Evolutionary conservation across 2,797 vertebrate species (phyloP).

Genomic region (Clamator glandarius): DNA sequence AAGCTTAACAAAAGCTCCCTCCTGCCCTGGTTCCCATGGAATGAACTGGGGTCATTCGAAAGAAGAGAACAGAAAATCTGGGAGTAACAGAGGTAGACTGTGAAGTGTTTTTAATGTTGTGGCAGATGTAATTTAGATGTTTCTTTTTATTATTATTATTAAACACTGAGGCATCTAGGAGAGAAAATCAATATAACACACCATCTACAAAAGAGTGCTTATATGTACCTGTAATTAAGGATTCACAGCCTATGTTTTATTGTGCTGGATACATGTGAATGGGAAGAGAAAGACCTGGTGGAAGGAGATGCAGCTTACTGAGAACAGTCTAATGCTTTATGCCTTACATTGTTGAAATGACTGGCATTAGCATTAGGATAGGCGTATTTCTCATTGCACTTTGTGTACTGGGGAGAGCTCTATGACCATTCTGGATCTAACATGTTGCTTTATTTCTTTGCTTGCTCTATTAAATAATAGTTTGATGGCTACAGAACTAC

Average conservation of each 20-base stretch:
- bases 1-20: neutral
- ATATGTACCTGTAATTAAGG: neutral
- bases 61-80: constrained; percentile 3
- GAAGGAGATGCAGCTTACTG: neutral
- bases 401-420: neutral
- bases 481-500: neutral
- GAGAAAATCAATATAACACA: neutral
- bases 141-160: constrained; percentile 6
- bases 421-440: neutral
- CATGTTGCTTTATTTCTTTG: neutral
- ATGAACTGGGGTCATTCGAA: neutral
- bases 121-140: neutral
- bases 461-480: neutral
- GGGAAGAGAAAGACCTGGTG: neutral
- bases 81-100: neutral
- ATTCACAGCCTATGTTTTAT: neutral
- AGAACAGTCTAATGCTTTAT: neutral
- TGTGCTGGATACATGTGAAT: neutral
- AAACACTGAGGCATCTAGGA: neutral
- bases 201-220: neutral
- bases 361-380: neutral
- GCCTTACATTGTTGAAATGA: neutral
- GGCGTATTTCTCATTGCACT: neutral
- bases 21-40: neutral
- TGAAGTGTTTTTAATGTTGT: neutral